Evolutionary conservation across 2,888 invertebrate genomes (phyloP).

Genomic region (Caradrina kadenii): DNA sequence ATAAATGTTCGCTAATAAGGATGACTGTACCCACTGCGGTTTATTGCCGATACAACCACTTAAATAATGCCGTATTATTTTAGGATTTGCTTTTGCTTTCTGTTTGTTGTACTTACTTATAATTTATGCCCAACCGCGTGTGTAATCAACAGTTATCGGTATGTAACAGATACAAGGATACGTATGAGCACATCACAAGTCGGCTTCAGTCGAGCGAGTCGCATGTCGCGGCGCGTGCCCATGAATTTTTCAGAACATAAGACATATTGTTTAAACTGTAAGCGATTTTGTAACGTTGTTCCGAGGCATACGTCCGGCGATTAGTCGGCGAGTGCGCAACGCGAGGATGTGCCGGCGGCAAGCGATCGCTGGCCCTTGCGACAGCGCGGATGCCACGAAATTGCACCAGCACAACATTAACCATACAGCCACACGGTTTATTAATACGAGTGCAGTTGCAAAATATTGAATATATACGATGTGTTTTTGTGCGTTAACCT

Average conservation of each 20-base stretch:
- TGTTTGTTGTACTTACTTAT: slow-evolving; percentile 27
- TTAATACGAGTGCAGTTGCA: slow-evolving; percentile 88
- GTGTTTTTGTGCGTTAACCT: slow-evolving; percentile 87
- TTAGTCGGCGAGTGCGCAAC: slow-evolving; percentile 84
- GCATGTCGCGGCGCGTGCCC: slow-evolving; percentile 57
- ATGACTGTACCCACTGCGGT: slow-evolving; percentile 60
- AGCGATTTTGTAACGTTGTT: slow-evolving; percentile 82
- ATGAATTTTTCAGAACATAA: slow-evolving; percentile 71
- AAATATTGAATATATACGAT: slow-evolving; percentile 84
- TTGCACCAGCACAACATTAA: slow-evolving; percentile 83
- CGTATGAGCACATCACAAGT: slow-evolving; percentile 33
- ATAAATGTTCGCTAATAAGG: slow-evolving; percentile 68
- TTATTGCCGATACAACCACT: slow-evolving; percentile 61
- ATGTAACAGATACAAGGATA: slow-evolving; percentile 55
- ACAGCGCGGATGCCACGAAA: slow-evolving; percentile 88
- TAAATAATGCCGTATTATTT: slow-evolving; percentile 61
- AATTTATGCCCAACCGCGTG: slow-evolving; percentile 30
- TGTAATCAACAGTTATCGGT: slow-evolving; percentile 36
- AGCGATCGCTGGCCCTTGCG: slow-evolving; percentile 82
- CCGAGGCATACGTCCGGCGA: slow-evolving; percentile 87
- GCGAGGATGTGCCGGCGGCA: slow-evolving; percentile 83
- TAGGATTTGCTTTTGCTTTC: slow-evolving; percentile 41
- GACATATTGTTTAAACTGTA: slow-evolving; percentile 67
- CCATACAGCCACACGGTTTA: slow-evolving; percentile 81
- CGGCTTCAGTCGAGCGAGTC: slow-evolving; percentile 37